Evolutionary conservation across 2,888 invertebrate species (phyloP), one percentile per base, ranked within the genome.

Genomic region (Stenotaenia linearis): DNA sequence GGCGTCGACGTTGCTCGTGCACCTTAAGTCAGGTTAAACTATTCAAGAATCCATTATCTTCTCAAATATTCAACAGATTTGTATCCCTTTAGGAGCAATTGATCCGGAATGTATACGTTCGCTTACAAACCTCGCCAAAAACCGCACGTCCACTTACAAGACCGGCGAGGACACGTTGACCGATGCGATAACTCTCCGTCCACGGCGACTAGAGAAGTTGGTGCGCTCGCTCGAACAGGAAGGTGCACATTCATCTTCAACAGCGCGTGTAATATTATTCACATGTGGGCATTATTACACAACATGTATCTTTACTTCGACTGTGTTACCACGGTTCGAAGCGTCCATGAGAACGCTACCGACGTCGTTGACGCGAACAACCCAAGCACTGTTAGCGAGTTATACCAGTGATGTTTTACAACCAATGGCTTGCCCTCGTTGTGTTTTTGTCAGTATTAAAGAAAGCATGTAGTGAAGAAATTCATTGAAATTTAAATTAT

Each of bases 381-480:
- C 74, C 1, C 77, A 79, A 18, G 69, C 78, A 7, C 56, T 79
- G 37, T 28, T 45, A 12, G 79, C 61, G 18, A 76, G 50, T 79
- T 80, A 80, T 28, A 28, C 23, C n/a, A 56, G 77, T 0, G 35
- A 74, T 18, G 79, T 78, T 9, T 79, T 80, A 12, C 77, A 61
- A 21, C 80, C 80, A 4, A 79, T 79, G 78, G 79, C 80, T 7
- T 80, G 80, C 40, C 80, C 80, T 18, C 74, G 75, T n/a, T 80
- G 80, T 78, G 69, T 80, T 18, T 25, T 80, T 28, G 78, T 37
- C 23, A 77, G 80, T 5, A 25, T 78, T 23, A 25, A 75, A 50
- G 75, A 80, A 45, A 45, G 18, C 12, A 28, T 79, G n/a, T 23
- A 30, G n/a, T n/a, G n/a, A n/a, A n/a, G n/a, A n/a, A n/a, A n/a